phyloP scores from a whole-genome alignment of 2,888 invertebrate species.

The Macaria liturata region DNA sequence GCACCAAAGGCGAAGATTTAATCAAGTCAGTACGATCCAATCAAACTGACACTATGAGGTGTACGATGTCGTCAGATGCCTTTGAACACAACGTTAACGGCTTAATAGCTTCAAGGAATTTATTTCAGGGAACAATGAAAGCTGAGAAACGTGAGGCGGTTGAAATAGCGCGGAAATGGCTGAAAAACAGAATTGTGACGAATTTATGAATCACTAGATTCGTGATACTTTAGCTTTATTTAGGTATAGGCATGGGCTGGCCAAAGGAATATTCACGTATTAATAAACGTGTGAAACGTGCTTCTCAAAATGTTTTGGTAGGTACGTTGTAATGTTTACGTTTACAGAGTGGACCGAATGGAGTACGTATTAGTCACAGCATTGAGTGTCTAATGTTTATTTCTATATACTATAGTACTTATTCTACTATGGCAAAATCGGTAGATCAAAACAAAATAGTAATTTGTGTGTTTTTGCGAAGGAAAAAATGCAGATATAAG shows the following conservation, averaged over 20 bases:
- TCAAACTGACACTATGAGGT: slow-evolving; percentile 51
- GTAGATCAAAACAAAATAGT: too few relatives aligned
- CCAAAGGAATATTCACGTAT: slow-evolving; percentile 7
- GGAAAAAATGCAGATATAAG: too few relatives aligned
- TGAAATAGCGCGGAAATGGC: slow-evolving; percentile 7
- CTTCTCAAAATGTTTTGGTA: slow-evolving; percentile 1
- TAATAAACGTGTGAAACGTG: slow-evolving; percentile 7
- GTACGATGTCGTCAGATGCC: slow-evolving; percentile 38
- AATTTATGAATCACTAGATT: slow-evolving; percentile 20
- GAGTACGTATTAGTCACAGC: too few relatives aligned
- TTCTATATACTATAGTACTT: too few relatives aligned
- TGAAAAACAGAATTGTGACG: slow-evolving; percentile 4
- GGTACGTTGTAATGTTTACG: slow-evolving; percentile 1
- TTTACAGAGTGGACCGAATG: neutral
- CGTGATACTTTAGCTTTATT: slow-evolving; percentile 11
- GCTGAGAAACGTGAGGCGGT: slow-evolving; percentile 16
- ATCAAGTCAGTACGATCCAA: slow-evolving; percentile 43
- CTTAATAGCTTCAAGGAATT: slow-evolving; percentile 32
- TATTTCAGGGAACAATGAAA: slow-evolving; percentile 19
- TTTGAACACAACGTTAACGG: slow-evolving; percentile 43
- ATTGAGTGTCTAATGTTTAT: too few relatives aligned
- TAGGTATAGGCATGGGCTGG: slow-evolving; percentile 18
- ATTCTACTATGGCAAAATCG: too few relatives aligned
- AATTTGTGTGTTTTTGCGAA: too few relatives aligned
- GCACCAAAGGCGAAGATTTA: slow-evolving; percentile 39